Conservation (phyloP, 1,140 invertebrate species). For the Hycleus phaleratus region DNA sequence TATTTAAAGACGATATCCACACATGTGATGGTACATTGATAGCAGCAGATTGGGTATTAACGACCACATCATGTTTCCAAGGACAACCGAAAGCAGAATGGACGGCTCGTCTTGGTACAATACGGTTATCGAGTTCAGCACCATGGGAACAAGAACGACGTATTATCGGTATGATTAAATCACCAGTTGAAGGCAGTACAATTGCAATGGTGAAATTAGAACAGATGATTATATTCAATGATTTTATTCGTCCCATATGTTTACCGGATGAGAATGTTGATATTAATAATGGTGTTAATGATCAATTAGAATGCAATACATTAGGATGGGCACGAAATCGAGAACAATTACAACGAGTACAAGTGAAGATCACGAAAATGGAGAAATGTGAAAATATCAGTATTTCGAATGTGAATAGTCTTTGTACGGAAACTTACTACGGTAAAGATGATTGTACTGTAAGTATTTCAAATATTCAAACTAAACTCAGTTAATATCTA, state of each 20-base stretch:
- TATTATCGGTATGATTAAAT: constrained; percentile 82
- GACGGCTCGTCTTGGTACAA: constrained; percentile 68
- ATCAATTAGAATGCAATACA: constrained; percentile 60
- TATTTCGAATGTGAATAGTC: constrained; percentile 69
- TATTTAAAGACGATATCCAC: constrained; percentile 76
- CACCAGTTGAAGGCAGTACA: constrained; percentile 79
- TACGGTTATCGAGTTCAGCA: constrained; percentile 65
- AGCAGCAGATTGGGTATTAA: constrained; percentile 73
- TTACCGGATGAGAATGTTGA: constrained; percentile 46
- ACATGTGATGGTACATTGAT: constrained; percentile 80
- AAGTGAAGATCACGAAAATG: constrained; percentile 64
- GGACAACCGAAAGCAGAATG: constrained; percentile 80
- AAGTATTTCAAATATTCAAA: constrained; percentile 39
- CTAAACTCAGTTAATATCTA: too few relatives aligned
- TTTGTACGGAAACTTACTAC: constrained; percentile 74
- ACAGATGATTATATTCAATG: constrained; percentile 63
- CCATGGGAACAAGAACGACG: constrained; percentile 83
- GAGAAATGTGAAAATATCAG: constrained; percentile 75
- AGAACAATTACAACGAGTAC: constrained; percentile 69
- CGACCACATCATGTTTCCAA: constrained; percentile 84
- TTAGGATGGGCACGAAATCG: constrained; percentile 75
- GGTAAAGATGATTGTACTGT: constrained; percentile 73
- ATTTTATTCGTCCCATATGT: constrained; percentile 77
- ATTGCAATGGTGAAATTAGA: constrained; percentile 74
- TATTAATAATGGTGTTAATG: constrained; percentile 4